Percentiles rank a stretch among this genome's conserved stretches.
These are phyloP conservation scores for Holothuria glaberrima DNA, from an alignment of 35 echinoderm and acorn worm species.

Conservation along the genomic window DNA sequence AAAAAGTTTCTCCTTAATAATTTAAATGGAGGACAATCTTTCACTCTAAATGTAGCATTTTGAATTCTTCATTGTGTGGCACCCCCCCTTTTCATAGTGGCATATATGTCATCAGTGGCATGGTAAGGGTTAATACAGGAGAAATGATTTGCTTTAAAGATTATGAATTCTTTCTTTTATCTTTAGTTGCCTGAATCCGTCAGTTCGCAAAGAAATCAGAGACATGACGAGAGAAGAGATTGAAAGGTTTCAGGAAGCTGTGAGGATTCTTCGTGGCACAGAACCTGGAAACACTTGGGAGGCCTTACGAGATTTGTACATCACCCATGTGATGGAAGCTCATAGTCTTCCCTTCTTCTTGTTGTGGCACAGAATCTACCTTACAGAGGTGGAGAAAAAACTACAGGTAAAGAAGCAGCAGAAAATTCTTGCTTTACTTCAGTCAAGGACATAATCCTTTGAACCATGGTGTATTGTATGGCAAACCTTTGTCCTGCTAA, in stretches of 20 bases:
- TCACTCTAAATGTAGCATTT: too few species aligned
- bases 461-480: too few species aligned
- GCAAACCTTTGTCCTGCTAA: too few species aligned
- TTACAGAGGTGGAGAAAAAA: slow-evolving; percentile 79
- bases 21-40: too few species aligned
- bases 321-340: slow-evolving; percentile 92
- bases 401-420: slow-evolving; percentile 68
- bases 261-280: slow-evolving; percentile 63
- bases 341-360: slow-evolving; percentile 70
- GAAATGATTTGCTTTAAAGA: background rate
- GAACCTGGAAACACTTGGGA: slow-evolving; percentile 70
- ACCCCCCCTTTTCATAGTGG: too few species aligned
- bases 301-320: slow-evolving; percentile 79
- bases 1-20: too few species aligned
- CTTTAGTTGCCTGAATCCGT: slow-evolving; percentile 76
- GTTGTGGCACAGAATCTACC: slow-evolving; percentile 88
- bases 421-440: background rate
- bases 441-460: too few species aligned
- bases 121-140: slow-evolving; percentile 42
- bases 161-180: background rate
- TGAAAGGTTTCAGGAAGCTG: slow-evolving; percentile 78
- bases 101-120: too few species aligned
- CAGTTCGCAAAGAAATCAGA: slow-evolving; percentile 88
- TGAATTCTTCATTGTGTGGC: too few species aligned
- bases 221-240: slow-evolving; percentile 91